Conservation (phyloP, 2,888 invertebrate genomes). For the Notodonta dromedarius region DNA sequence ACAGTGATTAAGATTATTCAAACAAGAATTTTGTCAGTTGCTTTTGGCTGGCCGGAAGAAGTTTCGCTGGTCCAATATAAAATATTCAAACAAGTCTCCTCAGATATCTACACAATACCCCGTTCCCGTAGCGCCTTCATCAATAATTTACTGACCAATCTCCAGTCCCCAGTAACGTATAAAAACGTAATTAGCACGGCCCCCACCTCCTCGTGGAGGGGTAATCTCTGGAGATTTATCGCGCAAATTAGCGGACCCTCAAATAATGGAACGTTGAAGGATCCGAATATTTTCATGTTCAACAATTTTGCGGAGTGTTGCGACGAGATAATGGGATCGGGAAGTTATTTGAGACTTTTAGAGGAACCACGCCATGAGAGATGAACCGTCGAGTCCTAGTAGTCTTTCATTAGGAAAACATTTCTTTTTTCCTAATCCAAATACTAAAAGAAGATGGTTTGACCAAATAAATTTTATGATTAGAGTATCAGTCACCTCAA, state of each 20-base stretch:
- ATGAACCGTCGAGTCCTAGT: not conserved
- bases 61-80: not conserved
- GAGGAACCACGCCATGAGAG: not conserved
- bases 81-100: not conserved
- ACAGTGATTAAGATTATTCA: too few species aligned
- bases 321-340: conserved; percentile 6
- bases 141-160: conserved; percentile 6
- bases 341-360: not conserved
- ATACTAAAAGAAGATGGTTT: too few species aligned
- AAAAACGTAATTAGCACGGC: conserved; percentile 48
- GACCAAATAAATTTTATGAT: too few species aligned
- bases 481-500: too few species aligned
- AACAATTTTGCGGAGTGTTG: conserved; percentile 6
- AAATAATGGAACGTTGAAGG: conserved; percentile 24
- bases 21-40: too few species aligned
- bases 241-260: conserved; percentile 44
- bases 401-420: too few species aligned
- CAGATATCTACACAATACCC: not conserved
- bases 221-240: conserved; percentile 50
- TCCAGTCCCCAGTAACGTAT: conserved; percentile 15
- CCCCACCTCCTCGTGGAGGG: conserved; percentile 28
- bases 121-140: conserved; percentile 3
- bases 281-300: conserved; percentile 10
- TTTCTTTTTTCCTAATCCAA: too few species aligned
- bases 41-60: not conserved